A percentile compares a stretch with the other conserved stretches of the same genome.
phyloP scores from a whole-genome alignment of 2,888 invertebrate species.

The Drosophila siamana region DNA sequence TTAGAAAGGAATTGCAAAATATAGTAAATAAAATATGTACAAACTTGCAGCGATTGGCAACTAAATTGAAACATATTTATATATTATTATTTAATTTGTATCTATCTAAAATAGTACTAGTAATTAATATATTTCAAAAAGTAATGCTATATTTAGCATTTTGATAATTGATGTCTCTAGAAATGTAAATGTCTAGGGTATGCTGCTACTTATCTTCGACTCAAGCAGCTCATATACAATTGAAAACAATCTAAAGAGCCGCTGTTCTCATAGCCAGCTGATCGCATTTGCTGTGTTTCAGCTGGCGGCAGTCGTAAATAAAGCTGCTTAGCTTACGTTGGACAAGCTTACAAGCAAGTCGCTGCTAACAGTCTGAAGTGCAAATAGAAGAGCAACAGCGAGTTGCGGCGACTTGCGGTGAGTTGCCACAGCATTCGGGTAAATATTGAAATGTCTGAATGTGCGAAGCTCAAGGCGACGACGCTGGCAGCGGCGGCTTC shows the following conservation, averaged over 20 bases:
- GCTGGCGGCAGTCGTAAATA: constrained; percentile 13
- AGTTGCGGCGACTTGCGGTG: background rate
- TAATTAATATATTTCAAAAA: too few species aligned
- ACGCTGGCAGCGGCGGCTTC: constrained; percentile 60
- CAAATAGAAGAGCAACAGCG: constrained; percentile 30
- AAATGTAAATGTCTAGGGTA: too few species aligned
- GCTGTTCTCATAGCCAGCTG: background rate
- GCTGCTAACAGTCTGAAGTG: constrained; percentile 21
- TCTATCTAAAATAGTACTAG: too few species aligned
- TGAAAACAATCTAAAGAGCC: background rate
- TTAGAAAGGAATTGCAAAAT: too few species aligned
- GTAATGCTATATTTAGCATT: too few species aligned
- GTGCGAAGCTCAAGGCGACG: constrained; percentile 58
- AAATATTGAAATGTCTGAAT: constrained; percentile 54
- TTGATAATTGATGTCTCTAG: too few species aligned
- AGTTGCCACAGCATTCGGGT: constrained; percentile 17
- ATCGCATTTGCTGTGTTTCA: constrained; percentile 18
- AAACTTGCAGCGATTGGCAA: too few species aligned
- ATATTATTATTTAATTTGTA: too few species aligned
- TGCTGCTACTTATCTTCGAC: background rate
- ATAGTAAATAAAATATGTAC: too few species aligned
- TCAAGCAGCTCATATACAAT: too few species aligned
- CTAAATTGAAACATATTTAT: too few species aligned
- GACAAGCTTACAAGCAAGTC: constrained; percentile 10
- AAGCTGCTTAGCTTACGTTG: constrained; percentile 23